A percentile compares a stretch with the other conserved stretches of the same genome.
Conservation (phyloP, 2,797 vertebrate species). For the Jordanella pulchra region DNA sequence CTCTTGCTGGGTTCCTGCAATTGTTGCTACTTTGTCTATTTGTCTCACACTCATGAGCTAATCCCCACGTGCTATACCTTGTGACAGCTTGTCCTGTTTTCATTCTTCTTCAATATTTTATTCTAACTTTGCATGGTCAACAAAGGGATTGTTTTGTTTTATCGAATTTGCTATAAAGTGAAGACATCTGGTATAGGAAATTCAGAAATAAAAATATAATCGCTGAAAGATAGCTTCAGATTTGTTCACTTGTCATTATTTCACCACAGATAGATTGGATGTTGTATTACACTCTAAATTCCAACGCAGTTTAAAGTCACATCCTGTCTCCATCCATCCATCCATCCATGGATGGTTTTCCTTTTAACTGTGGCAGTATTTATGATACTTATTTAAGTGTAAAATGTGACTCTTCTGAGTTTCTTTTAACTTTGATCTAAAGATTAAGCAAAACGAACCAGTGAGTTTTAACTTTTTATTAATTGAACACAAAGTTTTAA, state of each 20-base stretch:
- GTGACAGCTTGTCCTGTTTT: slow-evolving; percentile 30
- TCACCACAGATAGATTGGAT: not conserved
- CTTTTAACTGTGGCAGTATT: no score
- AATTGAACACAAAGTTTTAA: no score
- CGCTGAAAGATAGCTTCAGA: not conserved
- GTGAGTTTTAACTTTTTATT: fast-evolving
- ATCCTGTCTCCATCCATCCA: no score
- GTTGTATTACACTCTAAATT: not conserved
- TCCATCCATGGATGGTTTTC: no score
- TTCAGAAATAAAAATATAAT: not conserved
- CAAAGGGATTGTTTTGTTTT: not conserved
- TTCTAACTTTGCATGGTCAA: not conserved
- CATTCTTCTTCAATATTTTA: slow-evolving; percentile 26
- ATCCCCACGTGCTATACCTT: slow-evolving; percentile 17
- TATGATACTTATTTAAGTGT: not conserved
- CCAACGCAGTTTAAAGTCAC: not conserved
- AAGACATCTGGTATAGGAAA: not conserved
- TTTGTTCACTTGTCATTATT: not conserved
- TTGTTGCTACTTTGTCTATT: slow-evolving; percentile 39
- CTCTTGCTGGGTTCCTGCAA: slow-evolving; percentile 42
- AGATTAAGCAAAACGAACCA: not conserved
- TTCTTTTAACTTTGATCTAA: not conserved
- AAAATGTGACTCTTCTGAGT: not conserved
- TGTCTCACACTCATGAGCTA: slow-evolving; percentile 3
- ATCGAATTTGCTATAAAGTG: not conserved